Base-by-base conservation (phyloP, 2,113 vertebrate species). In the Hemichromis elongatus region DNA sequence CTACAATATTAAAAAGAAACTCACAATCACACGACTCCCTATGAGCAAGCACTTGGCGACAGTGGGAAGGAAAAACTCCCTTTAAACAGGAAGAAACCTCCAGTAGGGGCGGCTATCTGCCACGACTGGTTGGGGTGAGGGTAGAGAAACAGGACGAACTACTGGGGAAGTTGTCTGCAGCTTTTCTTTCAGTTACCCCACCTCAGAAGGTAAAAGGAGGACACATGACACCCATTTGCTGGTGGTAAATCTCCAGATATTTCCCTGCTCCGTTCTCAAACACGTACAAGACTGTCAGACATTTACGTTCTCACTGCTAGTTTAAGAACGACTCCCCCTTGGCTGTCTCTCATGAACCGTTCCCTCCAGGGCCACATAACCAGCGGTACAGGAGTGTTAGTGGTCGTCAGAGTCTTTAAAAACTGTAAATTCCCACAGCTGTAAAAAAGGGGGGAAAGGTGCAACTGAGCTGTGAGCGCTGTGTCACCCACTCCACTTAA, bases 371-470 rank as follows among this genome's bases (percentile, higher is more conserved):
- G 73, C 42, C 68, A 59, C 68, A 12, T 47, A 40, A 47, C 33
- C 10, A 59, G 42, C 37, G 33, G 45, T 47, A 18, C 14, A 77
- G 21, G 73, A 86, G 35, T 78, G 79, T 18, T 28, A 55, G 40
- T 7, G 40, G 5, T 47, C 14, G 16, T 73, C 11, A 35, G 77
- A 66, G 81, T 54, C 28, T 30, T 83, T 86, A 77, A 85, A 80
- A n/a, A 63, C 80, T 45, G 75, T 85, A 45, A 66, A 87, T 56
- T 73, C 75, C 87, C 83, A 68, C 33, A 57, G 63, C 68, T 1
- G 37, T 92, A 88, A 90, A 85, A 85, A 59, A 40, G 9, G 47
- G 30, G n/a, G 30, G 12, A 56, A 73, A 63, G 78, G 86, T 77
- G 33, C 52, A 50, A 42, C 18, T 10, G 53, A 86, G 81, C 81